Evolutionary conservation across 2,113 vertebrate species (phyloP).

Genomic region (Mesembrinibis cayennensis): DNA sequence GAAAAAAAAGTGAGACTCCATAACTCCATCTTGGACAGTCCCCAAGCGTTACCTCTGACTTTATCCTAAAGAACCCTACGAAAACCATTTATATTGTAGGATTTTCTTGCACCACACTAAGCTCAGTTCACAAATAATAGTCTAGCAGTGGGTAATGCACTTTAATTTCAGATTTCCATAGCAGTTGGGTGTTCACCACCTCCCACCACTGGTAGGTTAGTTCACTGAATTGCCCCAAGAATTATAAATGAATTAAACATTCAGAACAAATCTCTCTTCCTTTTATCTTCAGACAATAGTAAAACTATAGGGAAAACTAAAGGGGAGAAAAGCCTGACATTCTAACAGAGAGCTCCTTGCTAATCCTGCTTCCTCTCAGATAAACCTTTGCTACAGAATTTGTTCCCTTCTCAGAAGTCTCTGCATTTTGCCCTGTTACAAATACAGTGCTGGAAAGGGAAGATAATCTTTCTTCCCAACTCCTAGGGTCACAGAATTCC

Average conservation of each 20-base stretch:
- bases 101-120: not conserved
- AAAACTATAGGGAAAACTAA: not conserved
- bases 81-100: not conserved
- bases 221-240: not conserved
- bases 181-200: not conserved
- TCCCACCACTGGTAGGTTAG: not conserved
- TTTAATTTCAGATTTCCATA: not conserved
- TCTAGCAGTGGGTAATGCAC: not conserved
- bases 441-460: not conserved
- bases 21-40: not conserved
- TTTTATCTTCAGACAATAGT: not conserved
- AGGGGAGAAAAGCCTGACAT: not conserved
- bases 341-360: not conserved
- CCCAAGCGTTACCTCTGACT: not conserved
- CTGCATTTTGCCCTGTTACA: not conserved
- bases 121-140: not conserved
- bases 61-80: not conserved
- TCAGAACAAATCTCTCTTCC: not conserved
- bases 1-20: not conserved
- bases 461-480: not conserved
- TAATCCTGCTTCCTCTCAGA: not conserved
- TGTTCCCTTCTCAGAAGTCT: not conserved
- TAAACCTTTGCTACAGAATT: not conserved
- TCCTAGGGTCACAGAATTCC: not conserved
- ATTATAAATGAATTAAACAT: not conserved